Base-by-base conservation (phyloP, 64 coral and sea anemone genomes). In the Montipora foliosa region DNA sequence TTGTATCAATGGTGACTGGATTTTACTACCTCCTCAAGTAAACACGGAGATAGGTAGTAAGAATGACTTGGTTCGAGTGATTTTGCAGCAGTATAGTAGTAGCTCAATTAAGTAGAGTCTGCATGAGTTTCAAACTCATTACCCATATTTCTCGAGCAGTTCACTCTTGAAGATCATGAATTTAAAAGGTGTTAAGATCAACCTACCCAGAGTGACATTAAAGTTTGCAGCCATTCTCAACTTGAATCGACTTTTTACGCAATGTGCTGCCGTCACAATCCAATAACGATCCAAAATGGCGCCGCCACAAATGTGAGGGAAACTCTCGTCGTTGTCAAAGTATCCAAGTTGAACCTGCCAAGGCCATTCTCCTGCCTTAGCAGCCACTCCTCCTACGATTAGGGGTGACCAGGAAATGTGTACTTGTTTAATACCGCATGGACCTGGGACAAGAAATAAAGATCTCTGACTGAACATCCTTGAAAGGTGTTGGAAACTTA, bases 301-400 rank as follows among this genome's bases (percentile, higher is more conserved):
- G 8, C 74, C 92, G 19, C 92, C 92, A 74, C 92, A 93, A 13
- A 88, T 77, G 48, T 93, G 92, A 25, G 83, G 75, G 11, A 51
- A 10, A 4, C 68, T 72, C 5, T 57, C 82, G 10, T 11, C 29
- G 48, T 37, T 49, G 13, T 79, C 87, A n/a, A 67, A 64, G 76
- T 87, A 88, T 51, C 84, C 92, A 7, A 93, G n/a, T 58, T 93
- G 92, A 0, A 93, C 92, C 48, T 93, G 92, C 92, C 92, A 93
- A 37, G 92, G 92, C 92, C 92, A 93, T 8, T 85, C 92, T 5
- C 92, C 92, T 48, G 64, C 61, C 13, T 74, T 50, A 21, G 92
- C 61, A 6, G 49, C 19, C 21, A 50, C 77, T 14, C 92, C 92
- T 58, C 83, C 84, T 6, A 88, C 84, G 4, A 93, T 93, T 57